Percentiles rank a stretch among this genome's conserved stretches.
phyloP scores from a whole-genome alignment of 2,888 invertebrate species.

The Blastobasis adustella region DNA sequence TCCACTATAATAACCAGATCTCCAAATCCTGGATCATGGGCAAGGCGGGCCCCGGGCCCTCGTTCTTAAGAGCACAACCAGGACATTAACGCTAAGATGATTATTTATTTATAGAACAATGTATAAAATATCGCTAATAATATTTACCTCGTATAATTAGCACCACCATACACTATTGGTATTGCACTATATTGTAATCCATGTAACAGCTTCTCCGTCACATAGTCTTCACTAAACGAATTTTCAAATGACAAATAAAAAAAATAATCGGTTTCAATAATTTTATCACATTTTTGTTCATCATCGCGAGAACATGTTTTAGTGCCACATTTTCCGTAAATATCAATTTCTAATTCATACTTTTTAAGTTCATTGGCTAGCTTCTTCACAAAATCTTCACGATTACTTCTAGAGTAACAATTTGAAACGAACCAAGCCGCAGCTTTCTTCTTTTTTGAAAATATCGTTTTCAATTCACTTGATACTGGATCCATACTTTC shows the following conservation, averaged over 20 bases:
- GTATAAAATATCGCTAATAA: too few relatives aligned
- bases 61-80: too few relatives aligned
- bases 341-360: not conserved
- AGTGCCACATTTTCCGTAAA: not conserved
- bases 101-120: too few relatives aligned
- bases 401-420: conserved; percentile 15
- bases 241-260: not conserved
- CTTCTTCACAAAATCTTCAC: conserved; percentile 19
- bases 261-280: not conserved
- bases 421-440: not conserved
- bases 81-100: too few relatives aligned
- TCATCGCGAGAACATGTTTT: not conserved
- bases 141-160: conserved; percentile 66
- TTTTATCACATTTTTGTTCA: conserved; percentile 1
- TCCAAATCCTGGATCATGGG: too few relatives aligned
- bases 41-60: too few relatives aligned
- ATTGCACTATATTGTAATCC: not conserved
- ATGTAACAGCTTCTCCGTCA: not conserved
- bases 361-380: conserved; percentile 15
- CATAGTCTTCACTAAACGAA: not conserved
- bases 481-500: not conserved
- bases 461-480: not conserved
- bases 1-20: too few relatives aligned
- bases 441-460: not conserved
- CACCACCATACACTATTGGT: conserved; percentile 63